Percentiles rank a stretch among this genome's conserved stretches.
These are phyloP conservation scores for Capromys pilorides DNA, from an alignment of 2,797 vertebrate species.

Conservation along the genomic window DNA sequence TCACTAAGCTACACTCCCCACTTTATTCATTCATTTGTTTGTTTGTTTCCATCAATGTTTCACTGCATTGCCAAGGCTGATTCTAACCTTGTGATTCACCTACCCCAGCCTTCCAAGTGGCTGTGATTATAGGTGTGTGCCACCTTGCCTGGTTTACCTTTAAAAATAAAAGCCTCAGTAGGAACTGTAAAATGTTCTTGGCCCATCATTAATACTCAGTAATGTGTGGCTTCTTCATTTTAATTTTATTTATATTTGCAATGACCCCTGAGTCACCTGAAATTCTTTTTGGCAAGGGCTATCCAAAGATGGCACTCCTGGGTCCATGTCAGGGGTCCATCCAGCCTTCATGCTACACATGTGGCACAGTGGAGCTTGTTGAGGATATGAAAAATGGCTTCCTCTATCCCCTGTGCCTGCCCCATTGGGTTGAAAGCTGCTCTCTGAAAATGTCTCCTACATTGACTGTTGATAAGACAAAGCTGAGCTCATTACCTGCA, in stretches of 20 bases:
- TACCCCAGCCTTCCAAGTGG: not conserved
- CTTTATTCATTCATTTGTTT: not conserved
- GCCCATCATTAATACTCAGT: not conserved
- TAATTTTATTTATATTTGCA: slow-evolving; percentile 16
- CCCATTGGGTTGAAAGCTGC: not conserved
- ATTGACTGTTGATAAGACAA: not conserved
- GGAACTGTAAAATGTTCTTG: not conserved
- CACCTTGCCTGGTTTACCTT: not conserved
- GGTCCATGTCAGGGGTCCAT: not conserved
- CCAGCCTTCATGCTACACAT: not conserved
- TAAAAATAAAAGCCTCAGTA: not conserved
- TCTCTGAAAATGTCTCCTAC: slow-evolving; percentile 2
- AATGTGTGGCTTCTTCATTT: not conserved
- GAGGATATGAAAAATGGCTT: not conserved
- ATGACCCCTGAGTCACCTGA: not conserved
- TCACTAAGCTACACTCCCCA: not conserved
- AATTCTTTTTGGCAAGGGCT: not conserved
- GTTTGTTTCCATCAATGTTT: not conserved
- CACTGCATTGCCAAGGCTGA: not conserved
- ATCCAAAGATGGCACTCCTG: not conserved
- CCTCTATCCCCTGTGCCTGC: not conserved
- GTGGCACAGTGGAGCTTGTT: not conserved
- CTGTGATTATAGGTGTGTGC: not conserved
- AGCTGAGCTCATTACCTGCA: not conserved
- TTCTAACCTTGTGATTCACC: not conserved